A percentile compares a stretch with the other conserved stretches of the same genome.
Evolutionary conservation across 2,888 invertebrate genomes (phyloP).

Genomic region (Eristalis tenax): DNA sequence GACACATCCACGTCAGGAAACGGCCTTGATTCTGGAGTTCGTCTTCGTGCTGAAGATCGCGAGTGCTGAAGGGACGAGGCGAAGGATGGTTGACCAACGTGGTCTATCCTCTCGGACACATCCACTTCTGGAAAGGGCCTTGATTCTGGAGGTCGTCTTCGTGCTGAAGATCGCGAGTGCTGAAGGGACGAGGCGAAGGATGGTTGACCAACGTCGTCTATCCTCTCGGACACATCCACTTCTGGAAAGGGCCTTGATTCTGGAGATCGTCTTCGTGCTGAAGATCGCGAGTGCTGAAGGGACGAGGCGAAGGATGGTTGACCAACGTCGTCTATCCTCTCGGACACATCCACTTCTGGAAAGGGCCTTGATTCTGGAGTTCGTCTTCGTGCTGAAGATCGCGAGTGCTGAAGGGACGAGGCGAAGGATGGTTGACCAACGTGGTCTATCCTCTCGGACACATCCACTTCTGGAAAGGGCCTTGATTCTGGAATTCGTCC

Average conservation of each 20-base stretch:
- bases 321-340: not conserved
- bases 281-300: not conserved
- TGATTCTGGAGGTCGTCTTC: not conserved
- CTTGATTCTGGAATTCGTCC: not conserved
- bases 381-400: not conserved
- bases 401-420: not conserved
- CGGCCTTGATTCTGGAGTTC: not conserved
- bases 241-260: not conserved
- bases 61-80: not conserved
- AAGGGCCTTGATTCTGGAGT: conserved; percentile 10
- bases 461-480: not conserved
- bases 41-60: not conserved
- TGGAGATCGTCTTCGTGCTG: not conserved
- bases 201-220: not conserved
- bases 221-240: not conserved
- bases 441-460: not conserved
- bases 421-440: not conserved
- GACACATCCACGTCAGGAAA: not conserved
- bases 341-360: not conserved
- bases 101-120: not conserved
- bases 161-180: not conserved
- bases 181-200: not conserved
- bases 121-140: not conserved
- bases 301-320: not conserved
- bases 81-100: not conserved